phyloP scores from a whole-genome alignment of 2,888 invertebrate species.

The Stramonita haemastoma region DNA sequence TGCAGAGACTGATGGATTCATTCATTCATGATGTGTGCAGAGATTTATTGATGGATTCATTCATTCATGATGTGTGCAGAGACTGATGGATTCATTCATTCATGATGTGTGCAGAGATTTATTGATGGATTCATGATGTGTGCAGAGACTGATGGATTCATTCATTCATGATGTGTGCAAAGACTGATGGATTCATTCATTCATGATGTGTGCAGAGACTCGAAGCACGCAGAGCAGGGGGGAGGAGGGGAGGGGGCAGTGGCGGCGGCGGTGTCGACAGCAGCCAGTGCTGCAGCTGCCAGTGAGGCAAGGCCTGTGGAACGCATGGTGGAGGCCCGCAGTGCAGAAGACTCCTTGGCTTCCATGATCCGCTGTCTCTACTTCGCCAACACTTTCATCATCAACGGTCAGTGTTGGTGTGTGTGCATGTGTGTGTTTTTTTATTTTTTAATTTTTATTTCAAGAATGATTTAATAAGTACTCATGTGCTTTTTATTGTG shows the following conservation, averaged over 20 bases:
- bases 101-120: conserved; percentile 43
- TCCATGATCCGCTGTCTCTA: conserved; percentile 96
- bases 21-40: conserved; percentile 36
- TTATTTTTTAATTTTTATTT: no score
- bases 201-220: conserved; percentile 43
- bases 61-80: no score
- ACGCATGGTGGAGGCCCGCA: conserved; percentile 91
- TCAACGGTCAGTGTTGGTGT: conserved; percentile 85
- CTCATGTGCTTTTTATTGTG: no score
- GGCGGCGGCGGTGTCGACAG: conserved; percentile 34
- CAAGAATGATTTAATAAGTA: no score
- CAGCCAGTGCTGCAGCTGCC: conserved; percentile 52
- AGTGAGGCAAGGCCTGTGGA: conserved; percentile 82
- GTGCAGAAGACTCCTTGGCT: conserved; percentile 92
- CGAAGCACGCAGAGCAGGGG: conserved; percentile 47
- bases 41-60: conserved; percentile 20
- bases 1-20: no score
- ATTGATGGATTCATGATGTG: no score
- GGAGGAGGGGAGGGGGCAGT: conserved; percentile 43
- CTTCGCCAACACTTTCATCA: conserved; percentile 94
- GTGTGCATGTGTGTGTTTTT: neutral
- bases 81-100: no score
- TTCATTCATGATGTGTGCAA: conserved; percentile 34
- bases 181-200: conserved; percentile 36
- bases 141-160: no score